phyloP scores from a whole-genome alignment of 2,888 invertebrate species.

The Hofmannophila pseudospretella region DNA sequence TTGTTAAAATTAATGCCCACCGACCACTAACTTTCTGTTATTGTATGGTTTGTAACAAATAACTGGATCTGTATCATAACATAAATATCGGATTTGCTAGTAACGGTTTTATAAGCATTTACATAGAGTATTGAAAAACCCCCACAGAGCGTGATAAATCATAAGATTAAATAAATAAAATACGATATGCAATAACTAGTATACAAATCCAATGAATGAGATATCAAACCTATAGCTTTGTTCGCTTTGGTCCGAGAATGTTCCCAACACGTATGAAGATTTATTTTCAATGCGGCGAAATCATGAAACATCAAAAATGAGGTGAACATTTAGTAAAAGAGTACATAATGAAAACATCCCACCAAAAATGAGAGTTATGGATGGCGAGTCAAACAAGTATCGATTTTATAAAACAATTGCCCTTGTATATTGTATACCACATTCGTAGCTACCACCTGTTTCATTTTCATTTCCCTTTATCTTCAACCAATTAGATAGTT shows the following conservation, averaged over 20 bases:
- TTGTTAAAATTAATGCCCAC: too few relatives aligned
- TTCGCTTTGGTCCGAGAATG: conserved; percentile 62
- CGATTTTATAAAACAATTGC: too few relatives aligned
- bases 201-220: conserved; percentile 62
- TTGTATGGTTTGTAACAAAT: too few relatives aligned
- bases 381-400: not conserved
- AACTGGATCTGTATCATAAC: conserved; percentile 2
- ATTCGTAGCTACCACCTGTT: too few relatives aligned
- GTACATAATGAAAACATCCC: not conserved
- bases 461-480: too few relatives aligned
- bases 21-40: too few relatives aligned
- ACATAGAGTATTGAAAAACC: conserved; percentile 13
- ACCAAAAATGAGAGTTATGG: conserved; percentile 5
- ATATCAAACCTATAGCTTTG: conserved; percentile 76
- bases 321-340: conserved; percentile 39
- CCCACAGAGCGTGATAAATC: conserved; percentile 16
- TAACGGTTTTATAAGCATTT: conserved; percentile 16
- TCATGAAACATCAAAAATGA: conserved; percentile 73
- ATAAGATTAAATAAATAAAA: conserved; percentile 23
- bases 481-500: too few relatives aligned
- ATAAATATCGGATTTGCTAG: conserved; percentile 7
- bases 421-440: too few relatives aligned
- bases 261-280: conserved; percentile 52
- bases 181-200: conserved; percentile 31
- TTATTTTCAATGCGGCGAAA: conserved; percentile 60